phyloP scores from a whole-genome alignment of 2,113 vertebrate genomes.

The Pagrus major region DNA sequence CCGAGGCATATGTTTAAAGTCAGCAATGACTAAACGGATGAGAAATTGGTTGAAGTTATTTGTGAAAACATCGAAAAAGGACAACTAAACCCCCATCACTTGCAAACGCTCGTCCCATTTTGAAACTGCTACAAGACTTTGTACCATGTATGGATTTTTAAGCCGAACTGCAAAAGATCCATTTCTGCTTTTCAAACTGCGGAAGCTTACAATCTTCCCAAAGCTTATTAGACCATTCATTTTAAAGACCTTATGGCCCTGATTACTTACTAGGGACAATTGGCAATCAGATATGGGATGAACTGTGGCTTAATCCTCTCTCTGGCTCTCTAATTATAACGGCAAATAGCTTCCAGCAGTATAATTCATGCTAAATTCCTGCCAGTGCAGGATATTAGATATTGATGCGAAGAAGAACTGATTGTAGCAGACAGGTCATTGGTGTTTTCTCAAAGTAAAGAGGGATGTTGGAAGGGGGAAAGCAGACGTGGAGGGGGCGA shows the following conservation, averaged over 20 bases:
- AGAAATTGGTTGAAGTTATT: neutral
- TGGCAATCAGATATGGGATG: slow-evolving; percentile 51
- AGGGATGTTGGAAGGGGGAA: neutral
- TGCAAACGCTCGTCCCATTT: neutral
- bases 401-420: slow-evolving; percentile 44
- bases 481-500: neutral
- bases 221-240: slow-evolving; percentile 51
- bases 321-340: slow-evolving; percentile 55
- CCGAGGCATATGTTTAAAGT: neutral
- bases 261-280: slow-evolving; percentile 54
- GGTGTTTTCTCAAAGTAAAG: slow-evolving; percentile 20
- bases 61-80: neutral
- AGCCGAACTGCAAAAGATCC: neutral
- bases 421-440: slow-evolving; percentile 57
- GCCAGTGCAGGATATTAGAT: slow-evolving; percentile 43
- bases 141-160: neutral
- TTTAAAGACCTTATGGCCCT: slow-evolving; percentile 35
- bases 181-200: slow-evolving; percentile 20
- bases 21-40: neutral
- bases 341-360: slow-evolving; percentile 42
- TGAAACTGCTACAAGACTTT: neutral
- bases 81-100: neutral
- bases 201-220: neutral
- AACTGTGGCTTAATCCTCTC: slow-evolving; percentile 48
- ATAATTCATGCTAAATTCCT: slow-evolving; percentile 39